These are phyloP conservation scores for Holothuria leucospilota DNA, from an alignment of 53 echinoderm and acorn worm species.

Conservation along the genomic window DNA sequence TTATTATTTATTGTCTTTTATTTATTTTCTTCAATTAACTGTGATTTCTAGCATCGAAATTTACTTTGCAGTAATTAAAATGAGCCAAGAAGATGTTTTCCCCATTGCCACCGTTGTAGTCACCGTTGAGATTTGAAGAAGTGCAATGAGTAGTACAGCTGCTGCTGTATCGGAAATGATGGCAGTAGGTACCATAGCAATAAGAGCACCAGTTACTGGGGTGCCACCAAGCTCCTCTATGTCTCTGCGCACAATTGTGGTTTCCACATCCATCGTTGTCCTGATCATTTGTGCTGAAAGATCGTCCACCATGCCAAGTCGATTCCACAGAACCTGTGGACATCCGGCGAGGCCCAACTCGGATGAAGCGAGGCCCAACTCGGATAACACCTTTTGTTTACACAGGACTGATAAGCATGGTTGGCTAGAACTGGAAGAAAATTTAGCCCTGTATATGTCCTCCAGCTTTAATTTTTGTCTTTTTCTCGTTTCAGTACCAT, in stretches of 20 bases:
- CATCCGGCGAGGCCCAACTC: too few relatives aligned
- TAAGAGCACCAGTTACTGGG: not conserved
- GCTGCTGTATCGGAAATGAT: not conserved
- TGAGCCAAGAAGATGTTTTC: not conserved
- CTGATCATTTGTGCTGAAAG: conserved; percentile 1
- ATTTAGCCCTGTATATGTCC: too few relatives aligned
- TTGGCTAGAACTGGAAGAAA: too few relatives aligned
- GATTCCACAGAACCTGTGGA: too few relatives aligned
- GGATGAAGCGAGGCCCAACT: too few relatives aligned
- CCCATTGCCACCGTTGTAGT: conserved; percentile 2
- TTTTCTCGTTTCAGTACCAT: too few relatives aligned
- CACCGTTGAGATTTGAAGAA: not conserved
- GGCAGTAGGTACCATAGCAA: not conserved
- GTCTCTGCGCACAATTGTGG: conserved; percentile 5
- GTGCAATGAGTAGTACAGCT: not conserved
- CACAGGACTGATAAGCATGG: too few relatives aligned
- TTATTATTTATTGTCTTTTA: too few relatives aligned
- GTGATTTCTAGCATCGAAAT: too few relatives aligned
- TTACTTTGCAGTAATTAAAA: not conserved
- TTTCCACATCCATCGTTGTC: conserved; percentile 3
- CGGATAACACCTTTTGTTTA: too few relatives aligned
- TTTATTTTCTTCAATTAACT: too few relatives aligned
- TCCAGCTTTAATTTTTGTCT: too few relatives aligned
- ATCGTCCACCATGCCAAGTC: not conserved
- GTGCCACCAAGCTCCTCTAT: conserved; percentile 16